Evolutionary conservation across 1,140 invertebrate species (phyloP).

Genomic region (Drosophila ohnishii): DNA sequence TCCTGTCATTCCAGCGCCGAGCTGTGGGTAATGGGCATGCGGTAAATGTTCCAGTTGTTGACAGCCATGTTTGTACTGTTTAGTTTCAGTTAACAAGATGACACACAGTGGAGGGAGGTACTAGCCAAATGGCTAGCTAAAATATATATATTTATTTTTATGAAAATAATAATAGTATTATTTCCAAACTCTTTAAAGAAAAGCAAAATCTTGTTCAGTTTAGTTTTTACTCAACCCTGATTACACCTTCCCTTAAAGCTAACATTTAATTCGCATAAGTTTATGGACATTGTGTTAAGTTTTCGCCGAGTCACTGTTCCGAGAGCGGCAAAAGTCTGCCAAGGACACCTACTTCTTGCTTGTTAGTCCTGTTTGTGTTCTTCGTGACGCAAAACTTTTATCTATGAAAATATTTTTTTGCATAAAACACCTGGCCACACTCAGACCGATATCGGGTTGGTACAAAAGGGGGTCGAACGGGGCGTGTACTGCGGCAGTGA

Average conservation of each 20-base stretch:
- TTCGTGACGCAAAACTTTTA: conserved; percentile 67
- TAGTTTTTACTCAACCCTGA: not conserved
- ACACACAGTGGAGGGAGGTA: not conserved
- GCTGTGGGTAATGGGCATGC: conserved; percentile 65
- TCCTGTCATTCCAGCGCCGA: conserved; percentile 71
- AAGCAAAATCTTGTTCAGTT: not conserved
- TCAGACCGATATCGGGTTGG: conserved; percentile 8
- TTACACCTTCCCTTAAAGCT: not conserved
- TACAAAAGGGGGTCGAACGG: not conserved
- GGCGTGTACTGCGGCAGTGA: not conserved
- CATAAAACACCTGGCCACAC: conserved; percentile 65
- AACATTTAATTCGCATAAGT: conserved; percentile 34
- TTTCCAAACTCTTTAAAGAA: too few relatives aligned
- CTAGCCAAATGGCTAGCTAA: conserved; percentile 16
- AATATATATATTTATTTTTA: not conserved
- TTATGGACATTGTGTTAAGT: conserved; percentile 40
- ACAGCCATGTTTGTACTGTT: conserved; percentile 77
- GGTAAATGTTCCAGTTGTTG: conserved; percentile 80
- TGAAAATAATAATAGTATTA: conserved; percentile 9
- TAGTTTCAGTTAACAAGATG: conserved; percentile 74
- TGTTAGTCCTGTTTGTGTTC: conserved; percentile 30
- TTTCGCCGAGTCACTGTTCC: conserved; percentile 39
- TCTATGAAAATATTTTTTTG: conserved; percentile 68
- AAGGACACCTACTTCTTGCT: conserved; percentile 45
- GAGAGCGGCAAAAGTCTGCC: conserved; percentile 53